Evolutionary conservation across 1,140 invertebrate genomes (phyloP).

Genomic region (Penaeus vannamei): DNA sequence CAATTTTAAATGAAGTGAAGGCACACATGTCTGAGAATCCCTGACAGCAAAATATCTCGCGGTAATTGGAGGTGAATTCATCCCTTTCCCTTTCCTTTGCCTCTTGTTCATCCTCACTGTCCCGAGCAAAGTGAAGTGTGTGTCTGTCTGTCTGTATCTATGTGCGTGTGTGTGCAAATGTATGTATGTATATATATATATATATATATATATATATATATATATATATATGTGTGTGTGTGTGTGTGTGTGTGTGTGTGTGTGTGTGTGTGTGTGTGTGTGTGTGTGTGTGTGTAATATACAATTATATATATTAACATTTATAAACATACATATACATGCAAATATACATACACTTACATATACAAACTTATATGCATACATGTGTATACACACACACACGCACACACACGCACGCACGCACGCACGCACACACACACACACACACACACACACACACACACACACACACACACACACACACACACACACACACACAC

Average conservation of each 20-base stretch:
- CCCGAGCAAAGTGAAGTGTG: not conserved
- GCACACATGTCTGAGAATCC: no score
- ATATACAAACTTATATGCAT: slow-evolving; percentile 12
- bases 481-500: no score
- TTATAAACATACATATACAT: slow-evolving; percentile 23
- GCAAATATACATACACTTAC: not conserved
- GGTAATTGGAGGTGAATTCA: not conserved
- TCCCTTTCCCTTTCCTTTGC: not conserved
- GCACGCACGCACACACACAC: no score
- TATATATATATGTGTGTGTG: not conserved
- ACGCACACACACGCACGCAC: no score
- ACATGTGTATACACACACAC: not conserved
- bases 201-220: not conserved
- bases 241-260: not conserved
- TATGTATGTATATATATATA: not conserved
- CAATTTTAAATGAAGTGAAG: no score
- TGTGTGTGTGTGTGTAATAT: slow-evolving; percentile 14
- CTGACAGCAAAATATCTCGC: not conserved
- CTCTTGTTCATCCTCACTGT: not conserved
- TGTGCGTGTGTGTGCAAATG: not conserved
- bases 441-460: no score
- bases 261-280: slow-evolving; percentile 1
- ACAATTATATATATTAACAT: slow-evolving; percentile 40
- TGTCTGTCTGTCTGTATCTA: not conserved
- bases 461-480: no score